phyloP scores from a whole-genome alignment of 2,888 invertebrate species.

The Drosophila gaucha region DNA sequence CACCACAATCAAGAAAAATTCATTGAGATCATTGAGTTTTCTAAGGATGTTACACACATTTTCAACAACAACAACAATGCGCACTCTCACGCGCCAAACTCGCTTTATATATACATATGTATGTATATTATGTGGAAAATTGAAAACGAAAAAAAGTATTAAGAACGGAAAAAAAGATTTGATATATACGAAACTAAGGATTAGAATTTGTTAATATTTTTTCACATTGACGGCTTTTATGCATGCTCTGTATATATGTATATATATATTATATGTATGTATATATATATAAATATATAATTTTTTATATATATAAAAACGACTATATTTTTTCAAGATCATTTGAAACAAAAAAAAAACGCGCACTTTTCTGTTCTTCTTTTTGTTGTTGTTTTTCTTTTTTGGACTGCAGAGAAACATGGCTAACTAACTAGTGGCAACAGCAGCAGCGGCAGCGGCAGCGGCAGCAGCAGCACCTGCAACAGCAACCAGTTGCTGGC shows the following conservation, averaged over 20 bases:
- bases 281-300: slow-evolving; percentile 24
- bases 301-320: slow-evolving; percentile 63
- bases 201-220: slow-evolving; percentile 52
- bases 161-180: slow-evolving; percentile 17
- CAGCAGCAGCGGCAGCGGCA: slow-evolving; percentile 28
- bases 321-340: slow-evolving; percentile 84
- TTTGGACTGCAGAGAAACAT: slow-evolving; percentile 44
- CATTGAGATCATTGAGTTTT: slow-evolving; percentile 79
- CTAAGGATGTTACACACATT: slow-evolving; percentile 67
- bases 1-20: slow-evolving; percentile 74
- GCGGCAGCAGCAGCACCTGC: slow-evolving; percentile 43
- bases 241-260: slow-evolving; percentile 26
- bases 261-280: not conserved
- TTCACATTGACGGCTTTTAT: slow-evolving; percentile 27
- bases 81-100: slow-evolving; percentile 52
- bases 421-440: slow-evolving; percentile 50
- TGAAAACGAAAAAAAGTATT: slow-evolving; percentile 23
- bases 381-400: slow-evolving; percentile 27
- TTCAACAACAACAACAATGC: slow-evolving; percentile 29
- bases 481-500: slow-evolving; percentile 54
- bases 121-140: slow-evolving; percentile 14
- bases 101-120: slow-evolving; percentile 4
- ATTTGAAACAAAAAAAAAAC: slow-evolving; percentile 78
- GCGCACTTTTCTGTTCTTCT: slow-evolving; percentile 15
- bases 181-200: slow-evolving; percentile 22